Evolutionary conservation across 2,888 invertebrate species (phyloP), one percentile per base, ranked within the genome.

Genomic region (Lithophane semibrunnea): DNA sequence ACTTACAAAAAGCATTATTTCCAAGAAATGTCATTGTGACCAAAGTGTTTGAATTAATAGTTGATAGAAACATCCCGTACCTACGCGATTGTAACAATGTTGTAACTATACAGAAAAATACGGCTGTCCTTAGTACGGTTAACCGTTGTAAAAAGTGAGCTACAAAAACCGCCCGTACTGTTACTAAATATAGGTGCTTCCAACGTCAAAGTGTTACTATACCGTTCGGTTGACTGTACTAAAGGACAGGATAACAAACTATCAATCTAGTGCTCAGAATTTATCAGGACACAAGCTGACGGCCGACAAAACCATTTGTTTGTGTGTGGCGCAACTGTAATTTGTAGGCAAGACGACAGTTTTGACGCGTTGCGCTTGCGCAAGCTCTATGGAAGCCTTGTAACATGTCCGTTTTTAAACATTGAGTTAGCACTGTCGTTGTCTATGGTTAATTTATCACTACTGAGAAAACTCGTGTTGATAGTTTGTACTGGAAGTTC

Each of bases 291-390:
- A n/a, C 47, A 13, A 49, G 21, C 37, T 66, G 42, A 44, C 56
- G 37, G 54, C 52, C 61, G 69, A 70, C 65, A 70, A 52, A 58
- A 44, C n/a, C 61, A 63, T 68, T 60, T 68, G 74, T 63, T 52
- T 24, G 63, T 56, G 44, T 74, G n/a, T 85, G 74, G 29, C 29
- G 86, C 61, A 84, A 84, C 52, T 12, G 63, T 84, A 78, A 84
- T 84, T 84, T 85, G 83, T 86, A 85, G 60, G 78, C 83, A 82
- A 64, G 74, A 37, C 86, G 83, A 75, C 83, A 75, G 65, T 77
- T 81, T 78, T 85, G 83, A 75, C 69, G 83, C 72, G 83, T 66
- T 37, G 47, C 71, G 85, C 18, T 85, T 84, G 63, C 78, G 78
- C 73, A 84, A 84, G 54, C 42, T n/a, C 3, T 21, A 18, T 52